Evolutionary conservation across 2,888 invertebrate genomes (phyloP).

Genomic region (Mycalesis mineus): DNA sequence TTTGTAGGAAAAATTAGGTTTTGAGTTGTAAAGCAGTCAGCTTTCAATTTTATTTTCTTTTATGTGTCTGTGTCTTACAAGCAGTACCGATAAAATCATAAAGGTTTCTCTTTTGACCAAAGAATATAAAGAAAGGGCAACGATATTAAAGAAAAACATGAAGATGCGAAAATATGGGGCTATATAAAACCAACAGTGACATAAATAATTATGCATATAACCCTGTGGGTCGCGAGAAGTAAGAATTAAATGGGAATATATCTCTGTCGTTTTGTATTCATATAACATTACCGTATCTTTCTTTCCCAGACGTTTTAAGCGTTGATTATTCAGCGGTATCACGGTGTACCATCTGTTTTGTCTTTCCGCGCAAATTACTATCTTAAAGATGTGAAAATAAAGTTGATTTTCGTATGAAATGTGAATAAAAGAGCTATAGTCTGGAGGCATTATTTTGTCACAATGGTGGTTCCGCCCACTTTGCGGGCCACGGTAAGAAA

Average conservation of each 20-base stretch:
- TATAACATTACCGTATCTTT: slow-evolving; percentile 77
- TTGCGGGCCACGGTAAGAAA: slow-evolving; percentile 56
- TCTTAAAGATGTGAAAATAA: slow-evolving; percentile 46
- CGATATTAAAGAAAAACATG: slow-evolving; percentile 6
- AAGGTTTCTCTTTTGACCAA: neutral
- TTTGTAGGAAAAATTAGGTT: no score
- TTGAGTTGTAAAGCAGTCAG: no score
- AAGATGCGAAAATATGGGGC: slow-evolving; percentile 10
- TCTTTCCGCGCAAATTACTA: slow-evolving; percentile 39
- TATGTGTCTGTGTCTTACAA: no score
- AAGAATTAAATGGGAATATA: slow-evolving; percentile 75
- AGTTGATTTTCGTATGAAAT: slow-evolving; percentile 46
- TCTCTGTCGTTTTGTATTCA: slow-evolving; percentile 77
- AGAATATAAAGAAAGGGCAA: neutral
- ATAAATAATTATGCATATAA: slow-evolving; percentile 46
- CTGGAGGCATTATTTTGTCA: slow-evolving; percentile 76
- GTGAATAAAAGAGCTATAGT: slow-evolving; percentile 54
- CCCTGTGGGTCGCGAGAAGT: slow-evolving; percentile 64
- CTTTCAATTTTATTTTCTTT: no score
- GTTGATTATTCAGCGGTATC: slow-evolving; percentile 78
- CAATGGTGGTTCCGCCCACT: slow-evolving; percentile 76
- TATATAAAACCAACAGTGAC: slow-evolving; percentile 18
- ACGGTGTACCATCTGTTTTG: slow-evolving; percentile 64
- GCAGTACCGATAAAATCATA: neutral
- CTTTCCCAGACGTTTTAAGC: slow-evolving; percentile 77